Evolutionary conservation across 2,797 vertebrate genomes (phyloP), one percentile per base, ranked within the genome.

Genomic region (Micrastur ruficollis): DNA sequence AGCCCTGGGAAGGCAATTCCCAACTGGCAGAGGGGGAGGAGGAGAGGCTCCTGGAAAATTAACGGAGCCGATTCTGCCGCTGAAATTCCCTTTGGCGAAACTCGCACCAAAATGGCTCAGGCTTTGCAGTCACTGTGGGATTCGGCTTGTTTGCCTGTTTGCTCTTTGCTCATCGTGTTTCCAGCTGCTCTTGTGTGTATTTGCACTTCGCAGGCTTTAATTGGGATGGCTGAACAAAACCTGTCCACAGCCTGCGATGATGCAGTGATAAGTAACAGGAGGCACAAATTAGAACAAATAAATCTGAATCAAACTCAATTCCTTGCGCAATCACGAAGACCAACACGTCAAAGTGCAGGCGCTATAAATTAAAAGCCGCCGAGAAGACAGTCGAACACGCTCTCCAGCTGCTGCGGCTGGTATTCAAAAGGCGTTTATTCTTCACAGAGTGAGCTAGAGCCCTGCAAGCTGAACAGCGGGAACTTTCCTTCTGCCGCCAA

Each of bases 71-170:
- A 10, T 46, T 40, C 65, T 19, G 3, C n/a, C 2, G 1, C 42
- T 3, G 13, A 55, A 61, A 56, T 61, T 72, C 34, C 52, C 82
- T 56, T 13, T 22, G 36, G 56, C 47, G 63, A 76, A 81, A 50
- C 73, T 49, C 5, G 0, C 23, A 34, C 32, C 62, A 22, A 15
- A 76, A 34, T 2, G 36, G 56, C 76, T 78, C 0, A 3, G 73
- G 47, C 46, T 74, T 67, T 72, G 53, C 44, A 44, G 38, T 44
- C 49, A 1, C 80, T 0, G 0, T 10, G 86, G 75, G 76, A 36
- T 49, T 90, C 63, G 89, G 19, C 72, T 94, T 38, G 61, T 92
- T 91, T 83, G 85, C 81, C 82, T 86, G 86, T 89, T 92, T 72
- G n/a, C 56, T 91, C 38, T 89, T 55, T 63, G 83, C 71, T 61